Conservation (phyloP, 2,113 vertebrate species). For the Xyrauchen texanus region DNA sequence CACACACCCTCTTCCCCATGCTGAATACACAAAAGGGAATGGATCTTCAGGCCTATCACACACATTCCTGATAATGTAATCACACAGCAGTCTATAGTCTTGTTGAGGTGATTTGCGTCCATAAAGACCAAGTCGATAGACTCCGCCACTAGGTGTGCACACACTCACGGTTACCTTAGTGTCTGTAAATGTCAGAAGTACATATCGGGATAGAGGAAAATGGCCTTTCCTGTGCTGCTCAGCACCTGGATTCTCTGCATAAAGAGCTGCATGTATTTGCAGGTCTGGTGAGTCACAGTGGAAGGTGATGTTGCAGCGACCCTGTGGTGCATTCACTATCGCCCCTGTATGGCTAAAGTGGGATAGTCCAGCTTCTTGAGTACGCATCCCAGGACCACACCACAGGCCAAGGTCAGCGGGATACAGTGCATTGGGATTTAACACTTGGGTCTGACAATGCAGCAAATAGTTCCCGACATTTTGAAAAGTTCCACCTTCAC, state of each 20-base stretch:
- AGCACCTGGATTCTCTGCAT: background rate
- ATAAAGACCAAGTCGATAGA: slow-evolving; percentile 74
- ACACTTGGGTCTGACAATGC: slow-evolving; percentile 59
- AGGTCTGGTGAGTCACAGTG: slow-evolving; percentile 46
- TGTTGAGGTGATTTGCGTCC: slow-evolving; percentile 56
- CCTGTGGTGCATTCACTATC: slow-evolving; percentile 71
- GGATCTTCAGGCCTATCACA: slow-evolving; percentile 61
- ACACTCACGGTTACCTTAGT: slow-evolving; percentile 73
- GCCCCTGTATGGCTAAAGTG: slow-evolving; percentile 74
- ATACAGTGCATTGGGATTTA: slow-evolving; percentile 69
- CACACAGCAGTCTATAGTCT: slow-evolving; percentile 77
- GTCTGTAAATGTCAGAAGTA: slow-evolving; percentile 76
- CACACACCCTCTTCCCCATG: slow-evolving; percentile 76
- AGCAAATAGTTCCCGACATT: slow-evolving; percentile 77
- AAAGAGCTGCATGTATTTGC: slow-evolving; percentile 61
- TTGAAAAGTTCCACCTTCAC: slow-evolving; percentile 65
- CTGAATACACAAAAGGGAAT: slow-evolving; percentile 74
- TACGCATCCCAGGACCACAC: slow-evolving; percentile 75
- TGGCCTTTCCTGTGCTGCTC: slow-evolving; percentile 23
- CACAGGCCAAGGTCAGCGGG: slow-evolving; percentile 68
- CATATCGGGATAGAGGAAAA: slow-evolving; percentile 66
- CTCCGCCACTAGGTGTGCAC: slow-evolving; percentile 64
- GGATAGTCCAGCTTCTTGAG: slow-evolving; percentile 66
- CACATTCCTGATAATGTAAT: slow-evolving; percentile 73
- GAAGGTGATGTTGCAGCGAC: slow-evolving; percentile 80